A percentile compares a stretch with the other conserved stretches of the same genome.
These are phyloP conservation scores for Oriolus oriolus DNA, from an alignment of 2,113 vertebrate genomes.

Conservation along the genomic window DNA sequence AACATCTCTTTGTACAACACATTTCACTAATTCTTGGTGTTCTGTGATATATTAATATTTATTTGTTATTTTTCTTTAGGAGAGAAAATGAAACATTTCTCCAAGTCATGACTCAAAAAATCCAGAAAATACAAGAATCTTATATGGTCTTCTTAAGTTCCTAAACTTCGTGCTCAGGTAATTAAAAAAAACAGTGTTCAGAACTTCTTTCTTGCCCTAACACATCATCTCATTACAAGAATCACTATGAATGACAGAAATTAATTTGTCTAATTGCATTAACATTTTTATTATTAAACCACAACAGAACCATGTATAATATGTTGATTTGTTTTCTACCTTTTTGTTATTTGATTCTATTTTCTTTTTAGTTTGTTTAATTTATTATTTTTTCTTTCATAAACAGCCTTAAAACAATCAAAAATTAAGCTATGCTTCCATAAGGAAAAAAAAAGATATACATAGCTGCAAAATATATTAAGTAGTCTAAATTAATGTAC, in stretches of 20 bases:
- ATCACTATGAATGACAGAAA: background rate
- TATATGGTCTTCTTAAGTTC: background rate
- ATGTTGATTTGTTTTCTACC: background rate
- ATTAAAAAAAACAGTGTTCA: constrained; percentile 40
- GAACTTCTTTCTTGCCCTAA: background rate
- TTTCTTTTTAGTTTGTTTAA: constrained; percentile 22
- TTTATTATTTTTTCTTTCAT: constrained; percentile 2
- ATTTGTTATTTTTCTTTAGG: background rate
- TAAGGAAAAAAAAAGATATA: background rate
- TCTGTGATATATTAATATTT: background rate
- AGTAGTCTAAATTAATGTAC: background rate
- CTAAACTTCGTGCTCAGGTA: background rate
- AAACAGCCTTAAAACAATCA: background rate
- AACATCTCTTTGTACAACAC: background rate
- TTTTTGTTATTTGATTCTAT: constrained; percentile 36
- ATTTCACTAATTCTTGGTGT: background rate
- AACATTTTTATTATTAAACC: constrained; percentile 20
- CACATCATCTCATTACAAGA: background rate
- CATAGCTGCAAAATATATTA: background rate
- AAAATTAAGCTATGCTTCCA: background rate
- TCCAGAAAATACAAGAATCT: background rate
- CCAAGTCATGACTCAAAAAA: background rate
- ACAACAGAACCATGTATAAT: background rate
- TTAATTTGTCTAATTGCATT: constrained; percentile 21
- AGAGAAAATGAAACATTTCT: background rate